Evolutionary conservation across 2,888 invertebrate species (phyloP).

Genomic region (Ophonus ardosiacus): DNA sequence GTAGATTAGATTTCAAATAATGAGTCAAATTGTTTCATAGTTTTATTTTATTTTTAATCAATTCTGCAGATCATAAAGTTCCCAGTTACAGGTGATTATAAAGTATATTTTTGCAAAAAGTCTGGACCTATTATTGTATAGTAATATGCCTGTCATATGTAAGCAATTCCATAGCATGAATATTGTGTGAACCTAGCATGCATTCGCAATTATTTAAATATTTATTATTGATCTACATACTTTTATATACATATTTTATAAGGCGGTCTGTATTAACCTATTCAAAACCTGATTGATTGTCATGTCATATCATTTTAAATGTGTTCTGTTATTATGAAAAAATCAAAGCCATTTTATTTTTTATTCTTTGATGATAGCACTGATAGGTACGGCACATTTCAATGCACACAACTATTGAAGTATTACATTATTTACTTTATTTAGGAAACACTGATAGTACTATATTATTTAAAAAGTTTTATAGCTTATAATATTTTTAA

Average conservation of each 20-base stretch:
- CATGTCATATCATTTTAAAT: constrained; percentile 54
- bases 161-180: background rate
- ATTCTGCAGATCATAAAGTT: too few relatives aligned
- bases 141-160: too few relatives aligned
- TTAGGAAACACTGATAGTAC: too few relatives aligned
- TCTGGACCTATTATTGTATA: too few relatives aligned
- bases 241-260: constrained; percentile 33
- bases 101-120: too few relatives aligned
- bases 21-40: too few relatives aligned
- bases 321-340: constrained; percentile 26
- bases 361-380: constrained; percentile 10
- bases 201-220: constrained; percentile 67
- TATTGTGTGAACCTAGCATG: background rate
- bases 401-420: background rate
- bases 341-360: constrained; percentile 24
- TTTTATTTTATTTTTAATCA: too few relatives aligned
- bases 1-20: too few relatives aligned
- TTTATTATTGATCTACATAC: background rate
- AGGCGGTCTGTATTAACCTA: constrained; percentile 56
- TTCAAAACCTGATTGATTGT: constrained; percentile 43
- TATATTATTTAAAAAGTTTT: too few relatives aligned
- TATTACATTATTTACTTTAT: background rate
- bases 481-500: too few relatives aligned
- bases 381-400: background rate
- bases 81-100: too few relatives aligned